Evolutionary conservation across 2,113 vertebrate genomes (phyloP).

Genomic region (Sula dactylatra): DNA sequence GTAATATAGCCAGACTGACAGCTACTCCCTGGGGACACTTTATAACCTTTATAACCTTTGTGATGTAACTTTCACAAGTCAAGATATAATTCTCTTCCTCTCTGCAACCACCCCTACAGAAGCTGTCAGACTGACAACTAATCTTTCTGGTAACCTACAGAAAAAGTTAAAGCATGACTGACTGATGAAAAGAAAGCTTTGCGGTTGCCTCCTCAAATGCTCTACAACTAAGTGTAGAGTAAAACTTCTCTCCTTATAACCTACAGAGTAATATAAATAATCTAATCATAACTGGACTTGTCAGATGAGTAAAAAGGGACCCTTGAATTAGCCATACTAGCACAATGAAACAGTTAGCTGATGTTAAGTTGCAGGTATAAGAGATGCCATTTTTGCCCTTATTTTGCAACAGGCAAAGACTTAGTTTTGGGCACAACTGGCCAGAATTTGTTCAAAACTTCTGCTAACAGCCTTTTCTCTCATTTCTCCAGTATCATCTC

Average conservation of each 20-base stretch:
- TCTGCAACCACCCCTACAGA: background rate
- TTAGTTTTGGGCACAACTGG: background rate
- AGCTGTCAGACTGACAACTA: background rate
- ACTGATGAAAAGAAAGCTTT: background rate
- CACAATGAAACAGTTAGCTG: background rate
- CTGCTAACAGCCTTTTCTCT: background rate
- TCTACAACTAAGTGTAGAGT: background rate
- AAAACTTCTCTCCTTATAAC: background rate
- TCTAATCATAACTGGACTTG: background rate
- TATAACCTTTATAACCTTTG: background rate
- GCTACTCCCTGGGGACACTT: background rate
- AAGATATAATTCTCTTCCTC: background rate
- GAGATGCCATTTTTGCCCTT: background rate
- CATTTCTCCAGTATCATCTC: background rate
- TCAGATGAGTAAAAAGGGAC: background rate
- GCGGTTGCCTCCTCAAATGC: background rate
- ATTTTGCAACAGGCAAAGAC: background rate
- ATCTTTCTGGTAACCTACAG: background rate
- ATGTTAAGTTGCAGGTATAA: background rate
- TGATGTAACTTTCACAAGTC: background rate
- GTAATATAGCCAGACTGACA: background rate
- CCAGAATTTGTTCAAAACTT: background rate
- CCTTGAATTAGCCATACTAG: background rate
- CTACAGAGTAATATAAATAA: background rate
- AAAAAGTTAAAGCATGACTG: background rate